phyloP scores from a whole-genome alignment of 1,140 invertebrate genomes.

The Hyles vespertilio region DNA sequence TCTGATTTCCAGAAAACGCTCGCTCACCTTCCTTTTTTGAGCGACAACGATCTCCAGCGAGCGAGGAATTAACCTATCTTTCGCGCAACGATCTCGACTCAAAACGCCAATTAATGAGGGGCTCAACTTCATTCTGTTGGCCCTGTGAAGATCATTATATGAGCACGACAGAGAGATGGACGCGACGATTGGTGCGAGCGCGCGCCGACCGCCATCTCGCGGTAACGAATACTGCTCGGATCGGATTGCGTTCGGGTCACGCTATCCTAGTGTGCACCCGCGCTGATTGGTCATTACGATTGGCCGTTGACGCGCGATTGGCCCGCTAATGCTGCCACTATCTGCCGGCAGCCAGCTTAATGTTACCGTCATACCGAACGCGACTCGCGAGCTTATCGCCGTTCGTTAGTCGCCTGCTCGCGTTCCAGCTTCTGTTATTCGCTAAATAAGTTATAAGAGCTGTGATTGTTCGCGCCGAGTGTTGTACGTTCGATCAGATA shows the following conservation, averaged over 20 bases:
- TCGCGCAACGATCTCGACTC: constrained; percentile 70
- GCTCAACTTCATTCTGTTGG: constrained; percentile 72
- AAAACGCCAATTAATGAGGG: constrained; percentile 75
- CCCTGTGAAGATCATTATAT: constrained; percentile 75
- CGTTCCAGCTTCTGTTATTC: constrained; percentile 63
- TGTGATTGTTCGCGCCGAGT: constrained; percentile 63
- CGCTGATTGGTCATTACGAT: constrained; percentile 66
- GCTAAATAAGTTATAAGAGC: constrained; percentile 72
- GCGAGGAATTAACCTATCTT: constrained; percentile 75
- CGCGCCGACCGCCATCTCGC: constrained; percentile 62
- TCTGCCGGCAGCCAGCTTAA: constrained; percentile 47
- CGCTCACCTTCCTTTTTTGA: constrained; percentile 73
- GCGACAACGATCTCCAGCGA: constrained; percentile 70
- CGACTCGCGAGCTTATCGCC: constrained; percentile 60
- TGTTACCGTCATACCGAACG: constrained; percentile 64
- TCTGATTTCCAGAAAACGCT: constrained; percentile 74
- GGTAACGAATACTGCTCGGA: constrained; percentile 69
- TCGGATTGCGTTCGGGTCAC: constrained; percentile 73
- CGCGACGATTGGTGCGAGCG: constrained; percentile 65
- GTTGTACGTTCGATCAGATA: constrained; percentile 68
- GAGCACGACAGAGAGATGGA: constrained; percentile 74
- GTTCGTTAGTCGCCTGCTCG: constrained; percentile 53
- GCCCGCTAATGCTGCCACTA: constrained; percentile 52
- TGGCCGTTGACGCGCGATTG: constrained; percentile 56
- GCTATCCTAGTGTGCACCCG: constrained; percentile 66